These are phyloP conservation scores for Drosophila melanogaster DNA, from an alignment of 1,140 invertebrate genomes.

Conservation along the genomic window Release_6_plus_ISO1_MT NT_033777.3:31174501-31175000, in stretches of 20 bases:
- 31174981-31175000: conserved; percentile 63
- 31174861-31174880: conserved; percentile 44
- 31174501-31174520: background rate
- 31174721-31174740: conserved; percentile 73
- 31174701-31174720: conserved; percentile 45
- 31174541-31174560: conserved; percentile 55
- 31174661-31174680: conserved; percentile 14
- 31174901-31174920: background rate
- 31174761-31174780: conserved; percentile 58
- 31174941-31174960: conserved; percentile 56
- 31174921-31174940: conserved; percentile 41
- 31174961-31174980: conserved; percentile 77
- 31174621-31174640: conserved; percentile 25
- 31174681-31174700: conserved; percentile 42
- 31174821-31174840: background rate
- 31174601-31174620: background rate
- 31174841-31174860: conserved; percentile 50
- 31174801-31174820: conserved; percentile 58
- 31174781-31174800: conserved; percentile 34
- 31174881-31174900: conserved; percentile 69
- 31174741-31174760: conserved; percentile 82
- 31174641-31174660: background rate
- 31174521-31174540: conserved; percentile 46
- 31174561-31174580: conserved; percentile 38
- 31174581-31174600: conserved; percentile 4